A percentile compares a stretch with the other conserved stretches of the same genome.
Conservation (phyloP, 2,888 invertebrate genomes). For the Taphrorychus bicolor region DNA sequence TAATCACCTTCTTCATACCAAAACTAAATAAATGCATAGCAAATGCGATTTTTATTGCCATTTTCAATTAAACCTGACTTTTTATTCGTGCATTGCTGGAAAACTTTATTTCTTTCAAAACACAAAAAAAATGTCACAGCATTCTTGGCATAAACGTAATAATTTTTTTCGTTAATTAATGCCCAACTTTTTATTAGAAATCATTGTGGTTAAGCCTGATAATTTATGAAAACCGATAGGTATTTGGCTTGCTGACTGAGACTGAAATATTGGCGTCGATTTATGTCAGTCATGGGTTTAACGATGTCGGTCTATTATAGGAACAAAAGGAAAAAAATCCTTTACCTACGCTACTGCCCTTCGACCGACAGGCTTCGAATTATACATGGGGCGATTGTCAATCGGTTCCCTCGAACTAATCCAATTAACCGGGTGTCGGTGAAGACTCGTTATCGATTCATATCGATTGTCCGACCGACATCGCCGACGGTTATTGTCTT, state of each 20-base stretch:
- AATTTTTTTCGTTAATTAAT: too few relatives aligned
- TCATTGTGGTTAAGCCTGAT: too few relatives aligned
- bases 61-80: too few relatives aligned
- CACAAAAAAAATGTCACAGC: too few relatives aligned
- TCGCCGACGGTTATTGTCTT: slow-evolving; percentile 21
- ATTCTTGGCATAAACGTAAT: too few relatives aligned
- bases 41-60: too few relatives aligned
- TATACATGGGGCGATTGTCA: slow-evolving; percentile 16
- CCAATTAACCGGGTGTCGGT: slow-evolving; percentile 20
- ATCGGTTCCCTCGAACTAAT: slow-evolving; percentile 22
- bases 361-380: slow-evolving; percentile 3
- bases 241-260: neutral
- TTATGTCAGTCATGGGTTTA: slow-evolving; percentile 1
- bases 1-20: neutral
- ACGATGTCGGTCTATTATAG: neutral
- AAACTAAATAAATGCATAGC: too few relatives aligned
- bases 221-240: too few relatives aligned
- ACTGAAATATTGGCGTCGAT: slow-evolving; percentile 4
- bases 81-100: too few relatives aligned
- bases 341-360: slow-evolving; percentile 9
- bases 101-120: too few relatives aligned
- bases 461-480: slow-evolving; percentile 17
- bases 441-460: slow-evolving; percentile 16
- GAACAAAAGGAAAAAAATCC: neutral
- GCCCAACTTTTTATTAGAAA: too few relatives aligned